phyloP scores from a whole-genome alignment of 1,140 invertebrate genomes.

The Colletes latitarsis region DNA sequence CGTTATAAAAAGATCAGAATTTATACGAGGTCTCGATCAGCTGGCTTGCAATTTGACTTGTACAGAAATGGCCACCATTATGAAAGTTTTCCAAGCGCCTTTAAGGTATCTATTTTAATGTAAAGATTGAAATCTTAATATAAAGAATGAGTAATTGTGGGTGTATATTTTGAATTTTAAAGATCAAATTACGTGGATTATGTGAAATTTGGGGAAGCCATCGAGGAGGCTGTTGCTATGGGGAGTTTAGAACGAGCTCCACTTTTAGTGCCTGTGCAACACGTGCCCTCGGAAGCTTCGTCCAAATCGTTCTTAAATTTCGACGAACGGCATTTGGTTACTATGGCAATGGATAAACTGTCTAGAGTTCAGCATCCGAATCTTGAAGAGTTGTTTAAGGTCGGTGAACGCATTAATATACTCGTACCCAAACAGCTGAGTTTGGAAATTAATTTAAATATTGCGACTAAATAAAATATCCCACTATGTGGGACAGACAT shows the following conservation, averaged over 20 bases:
- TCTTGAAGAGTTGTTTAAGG: conserved; percentile 84
- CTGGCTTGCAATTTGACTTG: conserved; percentile 84
- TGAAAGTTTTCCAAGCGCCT: conserved; percentile 82
- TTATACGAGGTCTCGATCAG: conserved; percentile 84
- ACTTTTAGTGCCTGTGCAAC: conserved; percentile 84
- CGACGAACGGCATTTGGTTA: conserved; percentile 84
- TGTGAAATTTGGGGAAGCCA: conserved; percentile 83
- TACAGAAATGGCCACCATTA: conserved; percentile 83
- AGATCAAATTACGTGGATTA: conserved; percentile 85
- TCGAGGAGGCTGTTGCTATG: conserved; percentile 86
- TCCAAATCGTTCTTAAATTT: conserved; percentile 86
- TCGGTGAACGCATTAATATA: conserved; percentile 16
- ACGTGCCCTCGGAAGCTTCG: conserved; percentile 83
- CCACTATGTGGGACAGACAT: too few species aligned
- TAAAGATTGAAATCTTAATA: too few species aligned
- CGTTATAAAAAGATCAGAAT: conserved; percentile 83
- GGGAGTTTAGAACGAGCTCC: conserved; percentile 84
- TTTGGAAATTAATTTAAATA: neutral
- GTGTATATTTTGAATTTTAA: conserved; percentile 15
- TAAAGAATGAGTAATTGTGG: too few species aligned
- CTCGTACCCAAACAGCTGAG: neutral
- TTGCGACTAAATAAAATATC: too few species aligned
- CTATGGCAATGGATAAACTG: conserved; percentile 84
- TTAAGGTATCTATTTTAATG: conserved; percentile 57
- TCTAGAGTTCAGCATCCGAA: conserved; percentile 82